phyloP scores from a whole-genome alignment of 2,888 invertebrate species.

The Trichogramma evanescens region DNA sequence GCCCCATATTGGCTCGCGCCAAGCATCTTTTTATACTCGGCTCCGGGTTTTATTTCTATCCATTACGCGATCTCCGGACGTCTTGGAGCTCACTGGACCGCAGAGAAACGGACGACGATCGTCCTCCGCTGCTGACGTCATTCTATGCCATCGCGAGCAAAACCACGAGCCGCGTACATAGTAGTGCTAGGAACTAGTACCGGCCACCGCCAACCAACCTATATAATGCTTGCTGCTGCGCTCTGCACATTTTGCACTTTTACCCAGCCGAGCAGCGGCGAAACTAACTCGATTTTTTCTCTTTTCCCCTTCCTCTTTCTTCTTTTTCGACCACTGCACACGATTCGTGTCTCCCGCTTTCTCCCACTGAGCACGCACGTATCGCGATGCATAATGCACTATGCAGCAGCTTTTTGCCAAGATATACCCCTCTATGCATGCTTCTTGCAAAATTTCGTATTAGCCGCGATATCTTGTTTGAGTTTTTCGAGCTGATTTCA shows the following conservation, averaged over 20 bases:
- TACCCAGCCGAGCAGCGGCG: slow-evolving; percentile 25
- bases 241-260: slow-evolving; percentile 44
- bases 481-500: too few species aligned
- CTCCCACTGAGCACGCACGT: neutral
- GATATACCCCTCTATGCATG: too few species aligned
- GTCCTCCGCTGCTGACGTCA: slow-evolving; percentile 28
- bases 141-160: neutral
- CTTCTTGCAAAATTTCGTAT: too few species aligned
- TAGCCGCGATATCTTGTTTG: too few species aligned
- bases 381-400: too few species aligned
- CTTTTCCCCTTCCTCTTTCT: neutral
- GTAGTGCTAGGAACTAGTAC: too few species aligned
- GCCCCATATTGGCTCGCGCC: neutral
- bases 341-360: neutral
- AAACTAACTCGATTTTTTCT: neutral
- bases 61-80: slow-evolving; percentile 23
- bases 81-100: slow-evolving; percentile 1
- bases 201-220: neutral
- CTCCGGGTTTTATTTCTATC: slow-evolving; percentile 29
- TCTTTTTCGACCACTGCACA: neutral
- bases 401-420: too few species aligned
- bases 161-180: too few species aligned
- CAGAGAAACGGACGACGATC: slow-evolving; percentile 11
- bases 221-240: slow-evolving; percentile 23
- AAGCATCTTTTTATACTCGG: slow-evolving; percentile 2